A percentile compares a stretch with the other conserved stretches of the same genome.
Conservation (phyloP, 2,888 invertebrate genomes). For the Boloria euphrosyne region DNA sequence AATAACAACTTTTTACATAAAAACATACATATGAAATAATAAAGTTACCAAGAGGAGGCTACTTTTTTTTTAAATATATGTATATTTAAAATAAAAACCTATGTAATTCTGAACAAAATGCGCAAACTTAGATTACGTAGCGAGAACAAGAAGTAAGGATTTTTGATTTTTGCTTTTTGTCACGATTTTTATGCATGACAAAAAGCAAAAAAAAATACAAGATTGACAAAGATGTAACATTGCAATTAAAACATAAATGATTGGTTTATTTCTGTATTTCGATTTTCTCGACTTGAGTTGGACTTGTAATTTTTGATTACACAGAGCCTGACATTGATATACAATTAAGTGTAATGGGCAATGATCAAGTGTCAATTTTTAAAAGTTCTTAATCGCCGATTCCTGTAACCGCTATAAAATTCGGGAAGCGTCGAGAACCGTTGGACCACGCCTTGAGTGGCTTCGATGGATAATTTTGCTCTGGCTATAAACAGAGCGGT, state of each 20-base stretch:
- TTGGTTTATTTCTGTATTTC: constrained; percentile 8
- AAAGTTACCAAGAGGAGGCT: too few species aligned
- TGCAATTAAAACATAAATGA: constrained; percentile 4
- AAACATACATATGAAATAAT: too few species aligned
- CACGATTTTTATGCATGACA: too few species aligned
- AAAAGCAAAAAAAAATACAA: too few species aligned
- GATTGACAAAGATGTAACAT: background rate
- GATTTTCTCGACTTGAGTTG: constrained; percentile 11
- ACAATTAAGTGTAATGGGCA: constrained; percentile 47
- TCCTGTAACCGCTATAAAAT: constrained; percentile 70
- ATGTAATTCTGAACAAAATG: too few species aligned
- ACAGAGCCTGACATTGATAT: constrained; percentile 35
- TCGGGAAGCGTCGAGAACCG: constrained; percentile 63
- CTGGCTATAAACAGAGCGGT: constrained; percentile 61
- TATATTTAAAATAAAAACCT: too few species aligned
- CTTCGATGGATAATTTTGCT: constrained; percentile 73
- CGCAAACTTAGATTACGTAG: too few species aligned
- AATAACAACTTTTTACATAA: too few species aligned
- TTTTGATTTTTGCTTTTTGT: too few species aligned
- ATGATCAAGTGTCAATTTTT: constrained; percentile 55
- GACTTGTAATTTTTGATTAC: constrained; percentile 26
- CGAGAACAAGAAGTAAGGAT: too few species aligned
- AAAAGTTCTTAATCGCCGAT: constrained; percentile 65
- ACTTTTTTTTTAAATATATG: too few species aligned
- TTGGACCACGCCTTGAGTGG: constrained; percentile 67